Conservation (phyloP, 53 echinoderm and acorn worm species). For the Apostichopus leukothele region DNA sequence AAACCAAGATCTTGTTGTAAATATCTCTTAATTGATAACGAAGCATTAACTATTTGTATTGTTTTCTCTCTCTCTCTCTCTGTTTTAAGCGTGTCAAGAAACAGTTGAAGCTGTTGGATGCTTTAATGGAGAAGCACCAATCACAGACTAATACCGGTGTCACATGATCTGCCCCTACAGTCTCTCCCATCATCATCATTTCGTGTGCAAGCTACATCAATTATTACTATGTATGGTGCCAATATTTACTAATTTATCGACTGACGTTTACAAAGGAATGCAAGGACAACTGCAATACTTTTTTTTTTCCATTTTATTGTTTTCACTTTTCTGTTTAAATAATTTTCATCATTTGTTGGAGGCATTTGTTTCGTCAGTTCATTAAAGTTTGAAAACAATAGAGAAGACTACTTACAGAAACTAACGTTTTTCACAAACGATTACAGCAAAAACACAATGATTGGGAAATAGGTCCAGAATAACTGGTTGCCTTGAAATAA, state of each 20-base stretch:
- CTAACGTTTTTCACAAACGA: no score
- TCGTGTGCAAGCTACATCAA: not conserved
- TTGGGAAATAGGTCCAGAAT: no score
- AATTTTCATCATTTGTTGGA: not conserved
- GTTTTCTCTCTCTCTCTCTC: not conserved
- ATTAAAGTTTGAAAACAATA: no score
- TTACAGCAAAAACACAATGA: no score
- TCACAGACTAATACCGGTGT: slow-evolving; percentile 61
- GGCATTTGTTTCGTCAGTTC: not conserved
- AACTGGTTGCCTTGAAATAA: no score
- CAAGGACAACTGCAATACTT: slow-evolving; percentile 10
- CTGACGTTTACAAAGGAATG: not conserved
- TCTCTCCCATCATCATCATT: not conserved
- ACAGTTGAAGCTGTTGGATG: slow-evolving; percentile 90
- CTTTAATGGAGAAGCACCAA: slow-evolving; percentile 87
- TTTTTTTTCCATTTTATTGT: not conserved
- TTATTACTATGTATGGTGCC: not conserved
- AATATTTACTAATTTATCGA: slow-evolving; percentile 2
- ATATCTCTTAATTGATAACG: no score
- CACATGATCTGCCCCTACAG: slow-evolving; percentile 54
- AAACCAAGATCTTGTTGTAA: no score
- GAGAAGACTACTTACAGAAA: no score
- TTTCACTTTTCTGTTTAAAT: not conserved
- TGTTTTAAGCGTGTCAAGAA: slow-evolving; percentile 79
- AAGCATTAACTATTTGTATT: no score